Conservation (phyloP, 1,140 invertebrate species). For the Akabosia matsudoensis region DNA sequence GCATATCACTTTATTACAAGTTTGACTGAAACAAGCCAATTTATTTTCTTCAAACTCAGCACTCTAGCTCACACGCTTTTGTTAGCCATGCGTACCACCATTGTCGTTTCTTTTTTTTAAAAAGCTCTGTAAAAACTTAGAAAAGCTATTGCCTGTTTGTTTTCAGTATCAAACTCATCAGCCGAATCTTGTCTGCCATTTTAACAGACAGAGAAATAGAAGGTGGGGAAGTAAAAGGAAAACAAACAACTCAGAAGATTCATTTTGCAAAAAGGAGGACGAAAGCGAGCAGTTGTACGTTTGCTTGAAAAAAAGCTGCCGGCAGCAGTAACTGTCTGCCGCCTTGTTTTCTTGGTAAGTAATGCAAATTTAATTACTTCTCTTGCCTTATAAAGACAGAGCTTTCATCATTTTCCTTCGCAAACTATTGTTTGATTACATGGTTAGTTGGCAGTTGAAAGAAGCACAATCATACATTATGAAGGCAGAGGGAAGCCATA, state of each 20-base stretch:
- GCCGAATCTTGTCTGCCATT: background rate
- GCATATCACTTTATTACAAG: background rate
- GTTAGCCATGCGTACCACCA: background rate
- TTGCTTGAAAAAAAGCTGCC: background rate
- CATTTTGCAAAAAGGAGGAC: background rate
- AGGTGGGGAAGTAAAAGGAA: background rate
- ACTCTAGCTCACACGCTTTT: background rate
- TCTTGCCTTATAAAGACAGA: background rate
- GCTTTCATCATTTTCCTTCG: background rate
- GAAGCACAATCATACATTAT: background rate
- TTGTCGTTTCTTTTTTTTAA: background rate
- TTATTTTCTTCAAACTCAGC: background rate
- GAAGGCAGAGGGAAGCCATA: background rate
- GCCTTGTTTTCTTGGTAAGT: conserved; percentile 8
- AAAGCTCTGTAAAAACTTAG: background rate
- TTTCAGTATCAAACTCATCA: background rate
- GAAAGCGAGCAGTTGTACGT: background rate
- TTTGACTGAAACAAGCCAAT: background rate
- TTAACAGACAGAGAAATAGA: background rate
- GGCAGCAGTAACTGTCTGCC: background rate
- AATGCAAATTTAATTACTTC: conserved; percentile 23
- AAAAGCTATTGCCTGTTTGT: background rate
- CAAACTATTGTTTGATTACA: too few species aligned
- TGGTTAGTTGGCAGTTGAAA: background rate
- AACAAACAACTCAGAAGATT: background rate